Base-by-base conservation (phyloP, 1,140 invertebrate species). In the Diprion similis region DNA sequence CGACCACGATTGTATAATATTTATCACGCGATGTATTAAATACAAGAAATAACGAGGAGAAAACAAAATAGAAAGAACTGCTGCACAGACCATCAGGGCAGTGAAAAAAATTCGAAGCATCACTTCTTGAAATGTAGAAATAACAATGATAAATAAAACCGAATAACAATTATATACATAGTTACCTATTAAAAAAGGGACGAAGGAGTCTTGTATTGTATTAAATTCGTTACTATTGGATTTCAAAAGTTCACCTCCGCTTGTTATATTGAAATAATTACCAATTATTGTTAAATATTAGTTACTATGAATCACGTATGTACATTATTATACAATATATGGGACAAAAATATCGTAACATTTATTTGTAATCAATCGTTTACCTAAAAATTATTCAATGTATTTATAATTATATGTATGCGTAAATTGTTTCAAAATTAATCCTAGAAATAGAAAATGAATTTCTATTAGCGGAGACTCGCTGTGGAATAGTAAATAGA, bases 241-340 rank as follows among this genome's bases (percentile, higher is more conserved):
- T 59, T 59, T 17, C 51, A 59, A 59, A 9, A 59, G 3, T 59
- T 59, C 51, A 59, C 51, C 51, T 59, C 9, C 11, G 51, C 51
- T 59, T 59, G 51, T 59, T 59, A 59, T 37, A 37, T 59, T 9
- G 7, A 59, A 59, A 13, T 59, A 59, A 15, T 59, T 59, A 59
- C 51, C 51, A 10, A 59, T 59, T 15, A 59, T 59, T 59, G 51
- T 59, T 59, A 13, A 59, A 59, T 59, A 59, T 59, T 13, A 59
- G 51, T 59, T 59, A 59, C 51, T 59, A 59, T 59, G 51, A 59
- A 59, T 59, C 51, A 59, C 51, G 11, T 59, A 59, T 59, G 51
- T 59, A 59, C 51, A 59, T 59, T 59, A 59, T 17, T 15, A 59
- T 17, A 59, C 51, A 59, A 59, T 59, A 59, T 59, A 59, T 9